These are phyloP conservation scores for Drosophila cognata DNA, from an alignment of 2,888 invertebrate genomes.

Conservation along the genomic window DNA sequence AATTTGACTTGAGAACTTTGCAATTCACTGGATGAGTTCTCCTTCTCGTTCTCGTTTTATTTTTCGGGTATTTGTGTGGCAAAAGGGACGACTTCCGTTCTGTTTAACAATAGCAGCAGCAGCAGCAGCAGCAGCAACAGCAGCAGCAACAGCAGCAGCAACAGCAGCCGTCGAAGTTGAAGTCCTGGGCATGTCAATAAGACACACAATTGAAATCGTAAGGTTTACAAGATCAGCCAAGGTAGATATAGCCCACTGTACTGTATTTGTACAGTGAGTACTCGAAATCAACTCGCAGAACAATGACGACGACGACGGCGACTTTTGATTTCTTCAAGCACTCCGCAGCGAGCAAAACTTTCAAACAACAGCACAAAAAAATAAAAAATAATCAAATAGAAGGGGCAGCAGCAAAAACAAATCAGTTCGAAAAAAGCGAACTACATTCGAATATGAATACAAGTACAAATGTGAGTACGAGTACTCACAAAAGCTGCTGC, in stretches of 20 bases:
- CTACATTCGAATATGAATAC: slow-evolving; percentile 1
- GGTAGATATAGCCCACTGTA: slow-evolving; percentile 51
- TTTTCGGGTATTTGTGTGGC: slow-evolving; percentile 53
- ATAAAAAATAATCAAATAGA: slow-evolving; percentile 5
- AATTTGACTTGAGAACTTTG: slow-evolving; percentile 73
- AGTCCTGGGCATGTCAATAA: slow-evolving; percentile 73
- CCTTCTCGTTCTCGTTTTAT: slow-evolving; percentile 18
- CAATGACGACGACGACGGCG: slow-evolving; percentile 56
- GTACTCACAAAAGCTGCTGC: slow-evolving; percentile 59
- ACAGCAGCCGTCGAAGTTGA: slow-evolving; percentile 30
- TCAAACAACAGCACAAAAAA: neutral
- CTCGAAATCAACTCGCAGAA: slow-evolving; percentile 49
- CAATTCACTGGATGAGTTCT: slow-evolving; percentile 25
- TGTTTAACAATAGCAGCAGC: slow-evolving; percentile 39
- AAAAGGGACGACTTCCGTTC: slow-evolving; percentile 73
- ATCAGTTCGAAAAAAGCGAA: slow-evolving; percentile 9
- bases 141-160: slow-evolving; percentile 11
- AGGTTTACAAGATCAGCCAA: slow-evolving; percentile 70
- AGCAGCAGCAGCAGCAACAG: slow-evolving; percentile 18
- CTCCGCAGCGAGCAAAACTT: slow-evolving; percentile 37
- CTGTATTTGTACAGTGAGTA: slow-evolving; percentile 13
- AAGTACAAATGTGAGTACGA: neutral
- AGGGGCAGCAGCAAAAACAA: slow-evolving; percentile 42
- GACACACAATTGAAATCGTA: slow-evolving; percentile 68
- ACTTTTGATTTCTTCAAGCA: slow-evolving; percentile 74